Percentiles rank a stretch among this genome's conserved stretches.
Conservation (phyloP, 2,797 vertebrate species). For the Cyclura pinguis region DNA sequence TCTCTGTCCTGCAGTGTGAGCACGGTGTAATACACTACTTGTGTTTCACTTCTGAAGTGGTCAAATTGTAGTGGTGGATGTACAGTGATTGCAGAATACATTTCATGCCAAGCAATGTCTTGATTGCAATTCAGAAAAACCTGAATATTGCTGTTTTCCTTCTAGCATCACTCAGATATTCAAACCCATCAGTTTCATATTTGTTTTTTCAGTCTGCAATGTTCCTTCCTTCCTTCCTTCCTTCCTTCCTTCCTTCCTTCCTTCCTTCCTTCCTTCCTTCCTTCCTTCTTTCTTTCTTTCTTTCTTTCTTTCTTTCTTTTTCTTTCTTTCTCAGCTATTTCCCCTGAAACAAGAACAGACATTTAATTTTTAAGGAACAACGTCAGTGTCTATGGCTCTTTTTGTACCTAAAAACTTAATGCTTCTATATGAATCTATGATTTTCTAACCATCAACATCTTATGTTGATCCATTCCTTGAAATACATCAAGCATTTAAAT, state of each 20-base stretch:
- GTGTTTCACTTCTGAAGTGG: not conserved
- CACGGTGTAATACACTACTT: not conserved
- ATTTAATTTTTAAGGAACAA: not conserved
- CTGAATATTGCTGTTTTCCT: not conserved
- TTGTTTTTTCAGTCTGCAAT: not conserved
- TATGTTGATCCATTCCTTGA: not conserved
- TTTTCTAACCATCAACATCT: not conserved
- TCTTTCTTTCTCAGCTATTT: not conserved
- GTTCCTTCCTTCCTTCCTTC: not conserved
- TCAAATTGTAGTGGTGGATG: not conserved
- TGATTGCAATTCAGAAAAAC: slow-evolving; percentile 10
- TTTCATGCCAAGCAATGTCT: not conserved
- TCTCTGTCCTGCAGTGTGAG: not conserved
- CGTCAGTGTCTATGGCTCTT: not conserved
- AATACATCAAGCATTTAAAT: not conserved
- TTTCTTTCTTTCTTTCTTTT: not conserved
- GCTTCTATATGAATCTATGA: not conserved
- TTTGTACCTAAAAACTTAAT: not conserved
- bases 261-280: too few relatives aligned
- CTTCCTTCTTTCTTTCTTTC: not conserved
- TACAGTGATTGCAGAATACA: not conserved
- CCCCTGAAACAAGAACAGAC: not conserved
- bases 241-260: not conserved
- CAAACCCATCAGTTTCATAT: not conserved
- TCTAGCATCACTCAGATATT: not conserved